Percentiles rank a stretch among this genome's conserved stretches.
Conservation (phyloP, 2,888 invertebrate genomes). For the Pseudanteris insignis region DNA sequence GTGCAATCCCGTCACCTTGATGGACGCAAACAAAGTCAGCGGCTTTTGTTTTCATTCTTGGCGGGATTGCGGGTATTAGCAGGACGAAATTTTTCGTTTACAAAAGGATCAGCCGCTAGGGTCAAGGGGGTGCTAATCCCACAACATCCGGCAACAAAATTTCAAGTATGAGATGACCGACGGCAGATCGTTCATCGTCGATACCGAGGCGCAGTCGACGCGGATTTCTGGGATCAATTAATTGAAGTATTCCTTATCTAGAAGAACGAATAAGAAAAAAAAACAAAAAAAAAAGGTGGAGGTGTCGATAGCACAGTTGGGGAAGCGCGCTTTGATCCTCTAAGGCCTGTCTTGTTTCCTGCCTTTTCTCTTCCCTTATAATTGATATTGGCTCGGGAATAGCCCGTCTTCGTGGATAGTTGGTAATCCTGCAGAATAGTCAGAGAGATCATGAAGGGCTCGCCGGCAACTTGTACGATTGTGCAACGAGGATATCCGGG, state of each 20-base stretch:
- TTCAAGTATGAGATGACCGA: conserved; percentile 17
- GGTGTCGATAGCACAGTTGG: conserved; percentile 41
- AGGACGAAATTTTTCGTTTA: too few species aligned
- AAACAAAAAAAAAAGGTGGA: conserved; percentile 41
- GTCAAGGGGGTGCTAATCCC: conserved; percentile 13
- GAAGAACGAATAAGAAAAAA: conserved; percentile 63
- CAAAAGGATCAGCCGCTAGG: conserved; percentile 21
- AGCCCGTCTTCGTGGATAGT: conserved; percentile 65
- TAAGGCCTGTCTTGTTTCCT: conserved; percentile 61
- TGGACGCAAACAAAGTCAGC: too few species aligned
- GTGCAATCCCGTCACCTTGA: too few species aligned
- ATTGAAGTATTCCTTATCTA: conserved; percentile 66
- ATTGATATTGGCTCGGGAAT: conserved; percentile 65
- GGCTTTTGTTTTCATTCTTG: too few species aligned
- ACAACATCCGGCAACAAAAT: conserved; percentile 28
- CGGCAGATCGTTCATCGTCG: conserved; percentile 10
- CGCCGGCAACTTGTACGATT: conserved; percentile 33
- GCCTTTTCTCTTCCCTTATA: conserved; percentile 64
- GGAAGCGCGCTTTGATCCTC: conserved; percentile 60
- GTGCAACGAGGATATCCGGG: conserved; percentile 19
- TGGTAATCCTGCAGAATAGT: conserved; percentile 66
- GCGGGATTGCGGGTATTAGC: too few species aligned
- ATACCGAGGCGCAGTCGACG: conserved; percentile 19
- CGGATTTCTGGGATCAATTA: conserved; percentile 50
- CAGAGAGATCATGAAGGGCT: conserved; percentile 66